These are phyloP conservation scores for Characodon lateralis DNA, from an alignment of 2,797 vertebrate genomes.

Conservation along the genomic window DNA sequence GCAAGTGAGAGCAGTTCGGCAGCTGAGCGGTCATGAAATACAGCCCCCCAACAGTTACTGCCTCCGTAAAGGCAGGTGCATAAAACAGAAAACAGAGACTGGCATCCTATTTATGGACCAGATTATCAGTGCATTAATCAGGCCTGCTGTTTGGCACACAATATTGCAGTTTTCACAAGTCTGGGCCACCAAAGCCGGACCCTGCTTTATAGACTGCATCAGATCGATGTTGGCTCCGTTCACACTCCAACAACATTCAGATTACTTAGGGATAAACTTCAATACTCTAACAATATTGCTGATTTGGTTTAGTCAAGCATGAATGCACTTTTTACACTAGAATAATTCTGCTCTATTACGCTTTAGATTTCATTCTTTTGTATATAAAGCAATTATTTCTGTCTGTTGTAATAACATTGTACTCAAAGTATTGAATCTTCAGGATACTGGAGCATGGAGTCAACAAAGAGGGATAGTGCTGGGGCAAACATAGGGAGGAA, in stretches of 20 bases:
- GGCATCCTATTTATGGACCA: slow-evolving; percentile 80
- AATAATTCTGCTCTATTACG: slow-evolving; percentile 13
- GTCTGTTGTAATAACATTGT: slow-evolving; percentile 15
- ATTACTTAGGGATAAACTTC: slow-evolving; percentile 49
- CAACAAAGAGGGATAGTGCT: neutral
- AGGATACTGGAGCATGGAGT: neutral
- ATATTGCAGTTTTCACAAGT: slow-evolving; percentile 44
- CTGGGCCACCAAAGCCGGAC: slow-evolving; percentile 49
- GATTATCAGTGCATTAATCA: slow-evolving; percentile 82
- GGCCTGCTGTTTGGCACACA: slow-evolving; percentile 62
- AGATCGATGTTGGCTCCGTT: slow-evolving; percentile 60
- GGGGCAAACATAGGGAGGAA: neutral
- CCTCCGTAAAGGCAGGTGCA: slow-evolving; percentile 81
- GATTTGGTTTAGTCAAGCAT: slow-evolving; percentile 16
- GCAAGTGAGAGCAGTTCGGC: slow-evolving; percentile 70
- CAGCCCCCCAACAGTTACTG: slow-evolving; percentile 73
- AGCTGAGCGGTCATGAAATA: slow-evolving; percentile 76
- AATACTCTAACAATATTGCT: slow-evolving; percentile 32
- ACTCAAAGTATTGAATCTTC: slow-evolving; percentile 4
- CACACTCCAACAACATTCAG: slow-evolving; percentile 46
- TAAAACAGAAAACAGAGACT: slow-evolving; percentile 82
- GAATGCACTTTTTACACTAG: slow-evolving; percentile 11
- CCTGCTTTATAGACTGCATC: slow-evolving; percentile 70
- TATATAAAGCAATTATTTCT: slow-evolving; percentile 23
- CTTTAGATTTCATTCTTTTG: slow-evolving; percentile 11